These are phyloP conservation scores for Lethrus apterus DNA, from an alignment of 1,140 invertebrate genomes.

Conservation along the genomic window DNA sequence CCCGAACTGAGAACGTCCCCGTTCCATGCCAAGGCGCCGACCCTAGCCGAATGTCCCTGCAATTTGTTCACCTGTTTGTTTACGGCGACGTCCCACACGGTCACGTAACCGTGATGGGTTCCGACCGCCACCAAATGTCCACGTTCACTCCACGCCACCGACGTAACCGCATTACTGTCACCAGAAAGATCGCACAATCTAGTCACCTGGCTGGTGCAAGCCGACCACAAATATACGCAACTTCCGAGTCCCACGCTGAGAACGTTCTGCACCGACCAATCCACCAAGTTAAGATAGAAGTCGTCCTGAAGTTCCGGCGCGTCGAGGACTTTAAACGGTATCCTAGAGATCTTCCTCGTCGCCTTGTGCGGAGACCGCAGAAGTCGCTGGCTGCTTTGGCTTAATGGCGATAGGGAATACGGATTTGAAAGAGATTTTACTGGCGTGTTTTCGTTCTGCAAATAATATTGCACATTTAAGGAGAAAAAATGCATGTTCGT, in stretches of 20 bases:
- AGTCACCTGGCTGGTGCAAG: conserved; percentile 97
- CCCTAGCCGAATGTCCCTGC: conserved; percentile 85
- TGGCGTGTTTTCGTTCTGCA: conserved; percentile 48
- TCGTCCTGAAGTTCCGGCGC: conserved; percentile 99
- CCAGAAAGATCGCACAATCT: conserved; percentile 90
- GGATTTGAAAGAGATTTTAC: conserved; percentile 60
- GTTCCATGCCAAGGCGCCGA: conserved; percentile 97
- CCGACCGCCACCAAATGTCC: conserved; percentile 96
- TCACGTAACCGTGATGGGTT: conserved; percentile 93
- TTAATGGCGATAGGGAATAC: conserved; percentile 89
- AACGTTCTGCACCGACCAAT: conserved; percentile 99
- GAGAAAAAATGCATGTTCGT: too few species aligned
- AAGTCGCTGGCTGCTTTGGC: conserved; percentile 89
- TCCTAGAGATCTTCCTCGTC: conserved; percentile 91
- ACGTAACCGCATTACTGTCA: conserved; percentile 93
- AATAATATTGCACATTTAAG: too few species aligned
- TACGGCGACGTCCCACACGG: conserved; percentile 95
- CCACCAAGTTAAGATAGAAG: conserved; percentile 98
- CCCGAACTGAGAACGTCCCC: conserved; percentile 95
- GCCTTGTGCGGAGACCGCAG: conserved; percentile 90
- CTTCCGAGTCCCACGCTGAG: conserved; percentile 96
- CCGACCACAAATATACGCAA: conserved; percentile 99
- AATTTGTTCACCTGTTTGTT: conserved; percentile 90
- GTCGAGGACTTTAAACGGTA: conserved; percentile 96
- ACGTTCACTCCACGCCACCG: conserved; percentile 97